Evolutionary conservation across 1,140 invertebrate species (phyloP).

Genomic region (Caenorhabditis remanei): DNA sequence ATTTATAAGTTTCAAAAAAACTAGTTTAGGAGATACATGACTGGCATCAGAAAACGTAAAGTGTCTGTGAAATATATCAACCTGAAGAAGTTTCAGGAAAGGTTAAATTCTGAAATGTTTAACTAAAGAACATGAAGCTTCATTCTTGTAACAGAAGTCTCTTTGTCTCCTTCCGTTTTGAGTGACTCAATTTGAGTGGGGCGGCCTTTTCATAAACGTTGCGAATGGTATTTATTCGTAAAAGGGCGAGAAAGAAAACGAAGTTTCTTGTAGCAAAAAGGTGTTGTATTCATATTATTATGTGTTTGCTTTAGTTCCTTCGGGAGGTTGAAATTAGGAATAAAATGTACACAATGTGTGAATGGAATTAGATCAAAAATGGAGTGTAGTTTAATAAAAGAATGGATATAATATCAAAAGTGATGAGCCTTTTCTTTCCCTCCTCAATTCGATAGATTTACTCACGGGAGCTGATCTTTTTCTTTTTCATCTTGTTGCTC

Average conservation of each 20-base stretch:
- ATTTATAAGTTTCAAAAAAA: no score
- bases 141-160: neutral
- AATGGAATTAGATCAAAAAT: neutral
- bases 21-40: no score
- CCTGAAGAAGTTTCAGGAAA: no score
- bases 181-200: constrained; percentile 53
- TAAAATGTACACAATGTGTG: neutral
- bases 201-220: constrained; percentile 50
- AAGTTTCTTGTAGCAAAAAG: constrained; percentile 31
- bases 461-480: constrained; percentile 46
- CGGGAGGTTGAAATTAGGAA: constrained; percentile 31
- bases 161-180: neutral
- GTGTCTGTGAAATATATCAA: no score
- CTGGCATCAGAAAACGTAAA: no score
- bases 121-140: no score
- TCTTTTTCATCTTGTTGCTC: constrained; percentile 53
- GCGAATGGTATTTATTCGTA: constrained; percentile 47
- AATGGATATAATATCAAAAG: constrained; percentile 33
- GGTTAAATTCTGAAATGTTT: no score
- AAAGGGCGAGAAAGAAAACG: neutral
- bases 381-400: neutral
- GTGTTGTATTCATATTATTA: constrained; percentile 19
- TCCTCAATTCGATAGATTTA: neutral
- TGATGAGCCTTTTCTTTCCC: neutral
- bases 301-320: constrained; percentile 48